phyloP scores from a whole-genome alignment of 2,797 vertebrate species.

The Tachyglossus aculeatus region DNA sequence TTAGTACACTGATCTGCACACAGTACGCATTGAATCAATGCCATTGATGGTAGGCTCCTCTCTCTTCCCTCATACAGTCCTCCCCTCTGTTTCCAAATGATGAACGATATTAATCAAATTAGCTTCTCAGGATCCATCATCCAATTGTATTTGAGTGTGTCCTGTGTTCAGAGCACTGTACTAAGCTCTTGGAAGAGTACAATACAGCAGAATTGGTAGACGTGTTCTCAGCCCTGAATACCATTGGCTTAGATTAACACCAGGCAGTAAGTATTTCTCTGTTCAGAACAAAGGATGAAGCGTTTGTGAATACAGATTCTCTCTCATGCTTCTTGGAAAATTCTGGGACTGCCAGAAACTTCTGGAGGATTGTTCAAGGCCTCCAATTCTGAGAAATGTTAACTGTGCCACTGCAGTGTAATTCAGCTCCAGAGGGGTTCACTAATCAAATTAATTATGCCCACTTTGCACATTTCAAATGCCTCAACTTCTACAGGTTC shows the following conservation, averaged over 20 bases:
- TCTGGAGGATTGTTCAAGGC: conserved; percentile 24
- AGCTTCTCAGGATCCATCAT: too few relatives aligned
- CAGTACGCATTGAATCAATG: too few relatives aligned
- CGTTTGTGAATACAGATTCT: conserved; percentile 29
- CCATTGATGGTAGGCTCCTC: too few relatives aligned
- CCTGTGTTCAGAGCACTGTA: background rate
- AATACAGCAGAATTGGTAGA: too few relatives aligned
- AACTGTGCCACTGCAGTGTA: conserved; percentile 28
- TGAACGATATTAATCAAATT: too few relatives aligned
- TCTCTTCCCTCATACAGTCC: too few relatives aligned
- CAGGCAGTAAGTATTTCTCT: conserved; percentile 8
- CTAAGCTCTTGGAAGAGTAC: background rate
- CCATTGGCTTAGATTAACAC: background rate
- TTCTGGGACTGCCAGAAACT: conserved; percentile 6
- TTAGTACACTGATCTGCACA: too few relatives aligned
- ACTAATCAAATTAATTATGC: conserved; percentile 53
- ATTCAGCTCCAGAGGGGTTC: conserved; percentile 11
- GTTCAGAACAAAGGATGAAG: conserved; percentile 13
- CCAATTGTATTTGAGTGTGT: too few relatives aligned
- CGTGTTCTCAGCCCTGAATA: too few relatives aligned
- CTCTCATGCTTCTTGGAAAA: conserved; percentile 40
- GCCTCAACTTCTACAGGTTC: conserved; percentile 26
- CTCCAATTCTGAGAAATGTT: conserved; percentile 36
- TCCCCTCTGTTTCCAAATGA: too few relatives aligned
- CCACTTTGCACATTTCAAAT: conserved; percentile 36